Evolutionary conservation across 2,888 invertebrate genomes (phyloP), one percentile per base, ranked within the genome.

Genomic region (Empis stercorea): DNA sequence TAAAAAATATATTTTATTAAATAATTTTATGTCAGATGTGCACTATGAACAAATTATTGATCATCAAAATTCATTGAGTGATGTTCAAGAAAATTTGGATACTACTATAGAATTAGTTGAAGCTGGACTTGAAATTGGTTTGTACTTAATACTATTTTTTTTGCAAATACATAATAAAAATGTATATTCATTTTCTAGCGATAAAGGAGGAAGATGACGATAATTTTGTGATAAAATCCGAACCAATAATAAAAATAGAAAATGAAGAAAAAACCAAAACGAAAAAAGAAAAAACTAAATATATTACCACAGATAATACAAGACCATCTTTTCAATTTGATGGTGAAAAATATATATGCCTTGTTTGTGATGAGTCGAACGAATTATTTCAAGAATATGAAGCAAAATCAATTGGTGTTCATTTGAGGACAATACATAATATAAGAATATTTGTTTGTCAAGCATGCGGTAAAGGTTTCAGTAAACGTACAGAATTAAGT

Each of bases 391-490:
- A 66, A 11, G 56, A 59, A 20, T 73, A 73, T 15, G 78, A 79
- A 56, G 76, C 80, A 1, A 76, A 76, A 51, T 61, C 67, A 0
- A 79, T 82, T 49, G 74, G 76, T 56, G 61, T 70, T 0, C 86
- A 87, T 54, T 64, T 84, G 57, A 78, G 76, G 59, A 56, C 59
- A 0, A 62, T 55, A 0, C 87, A 87, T 61, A 76, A 77, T 43
- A 70, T 76, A 0, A 71, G 80, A 0, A 59, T 83, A 3, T 83
- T 84, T 59, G 76, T 85, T 44, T 87, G 87, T 54, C 78, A 78
- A 49, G 66, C 79, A 6, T 87, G 87, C 58, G 80, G 80, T 0
- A 68, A 71, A 20, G 77, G 81, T 43, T 79, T 84, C 59, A 65
- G 75, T 41, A 79, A 76, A 54, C 69, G 81, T 7, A 7, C 23